Evolutionary conservation across 1,140 invertebrate species (phyloP).

Genomic region (Drosophila micromelanica): DNA sequence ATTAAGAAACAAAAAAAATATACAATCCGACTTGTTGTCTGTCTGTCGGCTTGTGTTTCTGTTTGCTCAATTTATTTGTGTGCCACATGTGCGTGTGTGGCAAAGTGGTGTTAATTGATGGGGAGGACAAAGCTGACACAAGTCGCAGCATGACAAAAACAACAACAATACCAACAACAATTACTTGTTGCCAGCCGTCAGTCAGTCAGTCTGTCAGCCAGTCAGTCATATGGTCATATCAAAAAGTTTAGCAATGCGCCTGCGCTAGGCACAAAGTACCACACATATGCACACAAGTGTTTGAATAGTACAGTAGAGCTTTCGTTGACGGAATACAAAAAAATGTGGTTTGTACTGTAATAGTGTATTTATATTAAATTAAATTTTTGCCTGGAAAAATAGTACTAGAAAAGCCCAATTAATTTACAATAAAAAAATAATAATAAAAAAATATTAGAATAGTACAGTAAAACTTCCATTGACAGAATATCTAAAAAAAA

Average conservation of each 20-base stretch:
- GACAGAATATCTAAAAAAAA: too few species aligned
- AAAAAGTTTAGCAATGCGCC: conserved; percentile 54
- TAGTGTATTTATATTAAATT: too few species aligned
- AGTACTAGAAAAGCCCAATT: neutral
- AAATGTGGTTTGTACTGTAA: too few species aligned
- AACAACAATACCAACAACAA: conserved; percentile 19
- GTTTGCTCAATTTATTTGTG: conserved; percentile 52
- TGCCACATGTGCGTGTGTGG: conserved; percentile 24
- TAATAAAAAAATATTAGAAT: too few species aligned
- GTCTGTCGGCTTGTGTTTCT: conserved; percentile 17
- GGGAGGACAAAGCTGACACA: conserved; percentile 54
- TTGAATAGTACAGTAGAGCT: conserved; percentile 25
- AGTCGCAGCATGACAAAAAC: conserved; percentile 40
- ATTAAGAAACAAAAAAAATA: conserved; percentile 46
- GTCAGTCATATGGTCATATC: conserved; percentile 48
- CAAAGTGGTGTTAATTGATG: conserved; percentile 70
- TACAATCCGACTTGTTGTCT: conserved; percentile 41
- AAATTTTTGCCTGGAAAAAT: neutral
- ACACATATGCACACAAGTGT: conserved; percentile 16
- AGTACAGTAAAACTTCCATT: too few species aligned
- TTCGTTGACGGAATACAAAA: neutral
- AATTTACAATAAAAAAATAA: neutral
- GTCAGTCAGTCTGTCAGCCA: conserved; percentile 43
- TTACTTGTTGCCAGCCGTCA: conserved; percentile 69
- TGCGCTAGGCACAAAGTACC: conserved; percentile 44